phyloP scores from a whole-genome alignment of 1,140 invertebrate species.

The Leucophenga varia region DNA sequence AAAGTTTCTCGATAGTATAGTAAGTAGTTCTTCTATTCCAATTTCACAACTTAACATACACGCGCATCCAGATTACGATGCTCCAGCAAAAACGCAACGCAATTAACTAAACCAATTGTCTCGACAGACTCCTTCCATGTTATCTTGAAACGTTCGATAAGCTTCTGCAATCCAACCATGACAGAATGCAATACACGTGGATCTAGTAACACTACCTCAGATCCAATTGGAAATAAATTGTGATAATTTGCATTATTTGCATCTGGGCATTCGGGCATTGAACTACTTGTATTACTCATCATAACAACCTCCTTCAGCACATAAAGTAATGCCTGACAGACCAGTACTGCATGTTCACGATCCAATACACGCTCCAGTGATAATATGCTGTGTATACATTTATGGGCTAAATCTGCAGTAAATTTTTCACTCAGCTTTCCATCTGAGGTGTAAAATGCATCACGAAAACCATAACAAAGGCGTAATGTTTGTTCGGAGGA shows the following conservation, averaged over 20 bases:
- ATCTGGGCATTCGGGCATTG: conserved; percentile 17
- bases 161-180: conserved; percentile 63
- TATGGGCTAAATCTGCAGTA: conserved; percentile 62
- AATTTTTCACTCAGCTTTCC: conserved; percentile 32
- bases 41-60: conserved; percentile 26
- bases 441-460: conserved; percentile 33
- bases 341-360: conserved; percentile 67
- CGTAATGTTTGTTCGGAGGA: conserved; percentile 65
- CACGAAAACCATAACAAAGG: conserved; percentile 62
- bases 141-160: conserved; percentile 70
- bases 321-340: conserved; percentile 70
- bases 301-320: conserved; percentile 63
- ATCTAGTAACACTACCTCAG: conserved; percentile 33
- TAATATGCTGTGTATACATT: conserved; percentile 64
- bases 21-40: too few relatives aligned
- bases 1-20: too few relatives aligned
- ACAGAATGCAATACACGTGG: conserved; percentile 62
- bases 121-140: conserved; percentile 67
- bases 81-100: conserved; percentile 54
- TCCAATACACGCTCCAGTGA: conserved; percentile 60
- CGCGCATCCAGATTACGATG: conserved; percentile 50
- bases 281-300: conserved; percentile 17
- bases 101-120: conserved; percentile 49
- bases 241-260: conserved; percentile 40
- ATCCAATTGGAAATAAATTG: conserved; percentile 31